These are phyloP conservation scores for Gadus macrocephalus DNA, from an alignment of 2,113 vertebrate species.

Conservation along the genomic window DNA sequence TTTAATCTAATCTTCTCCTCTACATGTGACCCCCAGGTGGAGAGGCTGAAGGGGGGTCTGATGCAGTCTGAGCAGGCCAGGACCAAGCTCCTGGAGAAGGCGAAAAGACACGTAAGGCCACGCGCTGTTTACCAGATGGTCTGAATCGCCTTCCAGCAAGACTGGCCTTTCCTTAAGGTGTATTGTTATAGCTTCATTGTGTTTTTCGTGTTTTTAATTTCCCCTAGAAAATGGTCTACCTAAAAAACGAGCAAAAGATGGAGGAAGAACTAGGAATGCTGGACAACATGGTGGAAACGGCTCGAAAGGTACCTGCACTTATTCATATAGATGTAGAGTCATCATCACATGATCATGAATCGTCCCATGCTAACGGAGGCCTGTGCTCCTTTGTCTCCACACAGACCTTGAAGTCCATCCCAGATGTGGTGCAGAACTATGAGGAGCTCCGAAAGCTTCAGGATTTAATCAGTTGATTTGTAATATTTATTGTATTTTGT, in stretches of 20 bases:
- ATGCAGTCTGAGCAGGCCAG: slow-evolving; percentile 58
- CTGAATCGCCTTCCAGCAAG: not conserved
- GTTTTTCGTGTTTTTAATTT: not conserved
- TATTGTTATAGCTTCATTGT: not conserved
- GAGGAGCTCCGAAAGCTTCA: slow-evolving; percentile 61
- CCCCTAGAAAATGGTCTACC: slow-evolving; percentile 76
- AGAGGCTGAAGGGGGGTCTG: slow-evolving; percentile 63
- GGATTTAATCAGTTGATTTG: slow-evolving; percentile 59
- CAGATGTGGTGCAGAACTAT: slow-evolving; percentile 55
- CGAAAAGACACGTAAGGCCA: slow-evolving; percentile 70
- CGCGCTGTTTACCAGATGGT: not conserved
- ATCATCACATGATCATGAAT: not conserved
- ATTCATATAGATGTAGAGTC: not conserved
- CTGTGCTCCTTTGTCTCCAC: not conserved
- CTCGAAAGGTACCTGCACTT: slow-evolving; percentile 71
- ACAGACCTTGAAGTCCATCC: slow-evolving; percentile 68
- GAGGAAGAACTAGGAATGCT: slow-evolving; percentile 79
- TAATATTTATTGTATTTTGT: slow-evolving; percentile 6
- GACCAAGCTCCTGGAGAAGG: slow-evolving; percentile 65
- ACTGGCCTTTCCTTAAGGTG: not conserved
- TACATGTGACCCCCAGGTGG: slow-evolving; percentile 51
- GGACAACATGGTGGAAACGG: slow-evolving; percentile 74
- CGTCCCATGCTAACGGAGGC: not conserved
- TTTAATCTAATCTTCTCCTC: not conserved
- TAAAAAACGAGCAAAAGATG: slow-evolving; percentile 76